Base-by-base conservation (phyloP, 1,140 invertebrate species). In the Apis mellifera region DNA sequence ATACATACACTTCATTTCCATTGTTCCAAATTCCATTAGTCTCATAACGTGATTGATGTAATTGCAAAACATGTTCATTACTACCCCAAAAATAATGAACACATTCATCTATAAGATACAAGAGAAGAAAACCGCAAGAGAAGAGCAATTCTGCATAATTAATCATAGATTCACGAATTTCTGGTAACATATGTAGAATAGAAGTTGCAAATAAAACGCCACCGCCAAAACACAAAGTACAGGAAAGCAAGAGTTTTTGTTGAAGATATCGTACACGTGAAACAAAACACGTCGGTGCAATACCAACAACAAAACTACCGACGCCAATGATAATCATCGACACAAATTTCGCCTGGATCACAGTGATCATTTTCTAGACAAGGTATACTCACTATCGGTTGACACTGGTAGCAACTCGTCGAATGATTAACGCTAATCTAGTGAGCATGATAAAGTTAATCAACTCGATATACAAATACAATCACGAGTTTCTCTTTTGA, bases 161-260 rank as follows among this genome's bases (percentile, higher is more conserved):
- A 1, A 95, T 91, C 52, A 96, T 87, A 71, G 93, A 93, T 72
- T 95, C 94, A 78, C 94, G 94, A 15, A 97, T 96, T 93, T 98
- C 98, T 23, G 97, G 97, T 60, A 98, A 93, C 93, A 98, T 97
- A 92, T 98, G 97, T 7, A 97, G 94, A 59, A 98, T 92, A 32
- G 97, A 96, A 1, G 98, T 98, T 0, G 97, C 97, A 23, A 98
- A 91, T 52, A 98, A 95, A 12, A 98, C 97, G 0, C 98, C 98
- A 8, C 96, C 97, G 42, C 97, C 97, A 84, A 97, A 97, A 89
- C 97, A 98, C 0, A 98, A 95, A 15, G 97, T 90, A 19, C 95
- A 94, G 13, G 96, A 97, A 15, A 96, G 94, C 8, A 95, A 87
- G 7, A 96, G 87, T n/a, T 95, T 95, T 15, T 64, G 82, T 21